Conservation (phyloP, 2,797 vertebrate genomes). For the Ispidina lecontei region DNA sequence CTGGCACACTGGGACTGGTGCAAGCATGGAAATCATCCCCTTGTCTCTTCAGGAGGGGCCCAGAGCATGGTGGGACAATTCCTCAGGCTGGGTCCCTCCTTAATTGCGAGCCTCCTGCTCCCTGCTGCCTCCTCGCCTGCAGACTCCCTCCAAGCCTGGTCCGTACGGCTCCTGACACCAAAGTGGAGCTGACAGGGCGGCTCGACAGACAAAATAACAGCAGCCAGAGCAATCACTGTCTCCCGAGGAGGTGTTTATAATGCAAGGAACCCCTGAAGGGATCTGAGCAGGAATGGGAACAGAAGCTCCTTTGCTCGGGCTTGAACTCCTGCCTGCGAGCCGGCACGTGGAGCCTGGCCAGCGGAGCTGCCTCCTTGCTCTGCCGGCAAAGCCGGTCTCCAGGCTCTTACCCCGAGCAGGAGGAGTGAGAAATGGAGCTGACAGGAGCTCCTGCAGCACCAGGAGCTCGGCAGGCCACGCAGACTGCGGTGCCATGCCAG, state of each 20-base stretch:
- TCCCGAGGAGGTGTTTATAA: constrained; percentile 22
- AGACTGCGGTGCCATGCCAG: background rate
- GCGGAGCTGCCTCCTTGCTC: background rate
- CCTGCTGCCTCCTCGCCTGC: background rate
- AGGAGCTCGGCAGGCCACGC: background rate
- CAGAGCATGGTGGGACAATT: background rate
- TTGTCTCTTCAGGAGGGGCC: background rate
- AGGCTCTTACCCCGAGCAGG: background rate
- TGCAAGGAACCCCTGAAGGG: background rate
- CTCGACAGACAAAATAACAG: background rate
- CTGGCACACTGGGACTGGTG: background rate
- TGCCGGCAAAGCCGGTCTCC: background rate
- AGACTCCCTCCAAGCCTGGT: background rate
- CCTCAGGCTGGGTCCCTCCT: background rate
- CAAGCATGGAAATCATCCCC: background rate
- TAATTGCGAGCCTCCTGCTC: background rate
- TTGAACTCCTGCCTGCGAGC: background rate
- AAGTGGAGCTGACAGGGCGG: background rate
- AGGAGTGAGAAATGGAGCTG: background rate
- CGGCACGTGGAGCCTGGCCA: background rate
- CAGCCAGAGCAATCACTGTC: background rate
- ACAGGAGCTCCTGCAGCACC: background rate
- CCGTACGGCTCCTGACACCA: fast-evolving
- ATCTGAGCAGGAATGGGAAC: background rate
- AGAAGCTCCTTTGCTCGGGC: constrained; percentile 16